A percentile compares a stretch with the other conserved stretches of the same genome.
phyloP scores from a whole-genome alignment of 2,113 vertebrate genomes.

The cat (Felis catus) region DNA sequence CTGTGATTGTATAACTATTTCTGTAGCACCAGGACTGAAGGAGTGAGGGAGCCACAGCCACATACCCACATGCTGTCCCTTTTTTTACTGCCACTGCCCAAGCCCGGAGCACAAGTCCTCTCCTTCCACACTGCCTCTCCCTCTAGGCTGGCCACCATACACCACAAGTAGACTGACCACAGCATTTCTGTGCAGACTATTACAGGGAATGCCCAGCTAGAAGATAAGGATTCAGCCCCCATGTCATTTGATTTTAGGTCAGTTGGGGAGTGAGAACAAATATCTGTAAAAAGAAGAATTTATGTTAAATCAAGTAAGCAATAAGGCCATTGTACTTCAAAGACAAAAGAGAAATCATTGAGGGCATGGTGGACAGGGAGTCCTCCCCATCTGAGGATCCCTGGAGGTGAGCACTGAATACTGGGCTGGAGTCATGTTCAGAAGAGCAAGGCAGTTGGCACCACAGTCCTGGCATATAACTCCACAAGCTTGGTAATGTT shows the following conservation, averaged over 20 bases:
- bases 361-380: neutral
- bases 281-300: neutral
- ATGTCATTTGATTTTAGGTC: neutral
- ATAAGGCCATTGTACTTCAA: neutral
- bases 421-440: neutral
- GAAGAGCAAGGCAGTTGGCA: neutral
- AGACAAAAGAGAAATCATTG: neutral
- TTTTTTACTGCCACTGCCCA: neutral
- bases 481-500: neutral
- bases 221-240: neutral
- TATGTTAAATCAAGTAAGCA: neutral
- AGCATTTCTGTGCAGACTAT: neutral
- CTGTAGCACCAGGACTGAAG: neutral
- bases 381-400: rapidly evolving
- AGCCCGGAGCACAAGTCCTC: neutral
- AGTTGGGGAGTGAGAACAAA: neutral
- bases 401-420: neutral
- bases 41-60: neutral
- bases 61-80: neutral
- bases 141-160: neutral
- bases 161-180: neutral
- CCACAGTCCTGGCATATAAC: neutral
- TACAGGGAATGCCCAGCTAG: neutral
- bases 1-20: neutral
- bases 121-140: neutral